Evolutionary conservation across 2,888 invertebrate species (phyloP), one percentile per base, ranked within the genome.

Genomic region (Tortrix viridana): DNA sequence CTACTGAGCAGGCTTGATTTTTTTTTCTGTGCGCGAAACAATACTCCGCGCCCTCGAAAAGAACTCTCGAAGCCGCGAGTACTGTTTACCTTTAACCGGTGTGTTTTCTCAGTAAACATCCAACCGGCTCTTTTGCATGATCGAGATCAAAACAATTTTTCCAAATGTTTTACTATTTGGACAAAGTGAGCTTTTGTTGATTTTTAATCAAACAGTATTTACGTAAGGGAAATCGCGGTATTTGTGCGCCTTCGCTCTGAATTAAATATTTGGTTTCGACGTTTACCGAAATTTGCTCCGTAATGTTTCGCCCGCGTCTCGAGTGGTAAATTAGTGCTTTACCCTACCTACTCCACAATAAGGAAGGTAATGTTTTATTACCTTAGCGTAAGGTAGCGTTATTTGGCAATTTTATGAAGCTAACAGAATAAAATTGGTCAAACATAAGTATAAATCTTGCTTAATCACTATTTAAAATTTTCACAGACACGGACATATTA

Each of bases 91-190:
- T 46, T 62, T 41, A 43, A 23, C 41, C 22, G 43, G 48, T 63
- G 58, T 63, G 32, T 53, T 63, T 58, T 47, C 53, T 48, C 32
- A 47, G 43, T 19, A 58, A 53, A 63, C 41, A 62, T 32, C 56
- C 50, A 43, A 58, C 58, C 63, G 52, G 62, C 46, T 61, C 50
- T 57, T 47, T 53, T 58, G 26, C 32, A 41, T 60, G 52, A 58
- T 48, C 41, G 48, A 41, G 53, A 63, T 58, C 63, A 58, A 63
- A 63, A 63, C 58, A 58, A 58, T 63, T 63, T 63, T 63, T 63
- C 41, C 47, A 58, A 58, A 63, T 63, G 57, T 46, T 52, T 41
- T 60, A 48, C 23, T 63, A 53, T 58, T 63, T 63, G 47, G 52
- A 47, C 50, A 46, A 20, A 38, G 38, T 20, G 53, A 53, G 52